Conservation (phyloP, 2,888 invertebrate genomes). For the Brachycybe producta region DNA sequence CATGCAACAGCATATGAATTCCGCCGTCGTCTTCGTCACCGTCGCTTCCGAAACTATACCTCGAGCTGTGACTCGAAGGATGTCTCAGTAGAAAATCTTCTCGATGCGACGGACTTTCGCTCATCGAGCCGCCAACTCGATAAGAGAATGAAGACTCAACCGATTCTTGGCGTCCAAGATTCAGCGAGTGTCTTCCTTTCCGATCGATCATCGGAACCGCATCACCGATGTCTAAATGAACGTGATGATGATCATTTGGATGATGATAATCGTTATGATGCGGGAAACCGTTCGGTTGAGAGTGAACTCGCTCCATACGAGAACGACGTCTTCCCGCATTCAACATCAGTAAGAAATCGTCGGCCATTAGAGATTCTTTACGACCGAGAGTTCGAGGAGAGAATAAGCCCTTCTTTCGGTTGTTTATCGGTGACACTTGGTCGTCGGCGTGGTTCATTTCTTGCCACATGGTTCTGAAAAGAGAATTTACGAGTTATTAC, state of each 20-base stretch:
- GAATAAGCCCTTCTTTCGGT: neutral
- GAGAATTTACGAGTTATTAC: too few species aligned
- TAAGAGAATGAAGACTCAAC: conserved; percentile 1
- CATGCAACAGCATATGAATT: conserved; percentile 2
- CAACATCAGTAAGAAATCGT: conserved; percentile 17
- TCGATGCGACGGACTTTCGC: too few species aligned
- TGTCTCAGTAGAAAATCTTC: neutral
- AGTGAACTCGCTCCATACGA: conserved; percentile 6
- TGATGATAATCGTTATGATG: conserved; percentile 6
- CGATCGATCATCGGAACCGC: neutral
- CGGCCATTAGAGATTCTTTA: conserved; percentile 19
- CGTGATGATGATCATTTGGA: neutral
- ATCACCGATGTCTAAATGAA: conserved; percentile 1
- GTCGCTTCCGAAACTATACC: conserved; percentile 7
- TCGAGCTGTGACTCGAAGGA: neutral
- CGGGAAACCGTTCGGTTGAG: neutral
- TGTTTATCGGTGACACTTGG: neutral
- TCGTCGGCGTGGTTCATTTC: conserved; percentile 2
- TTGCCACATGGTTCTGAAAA: conserved; percentile 12
- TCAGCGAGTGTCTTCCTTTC: neutral
- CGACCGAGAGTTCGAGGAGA: conserved; percentile 17
- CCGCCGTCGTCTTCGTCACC: conserved; percentile 4
- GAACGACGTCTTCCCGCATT: conserved; percentile 15
- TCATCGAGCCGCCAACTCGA: conserved; percentile 2
- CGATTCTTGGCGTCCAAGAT: conserved; percentile 9